phyloP scores from a whole-genome alignment of 2,797 vertebrate species.

The Sebastes reedi region DNA sequence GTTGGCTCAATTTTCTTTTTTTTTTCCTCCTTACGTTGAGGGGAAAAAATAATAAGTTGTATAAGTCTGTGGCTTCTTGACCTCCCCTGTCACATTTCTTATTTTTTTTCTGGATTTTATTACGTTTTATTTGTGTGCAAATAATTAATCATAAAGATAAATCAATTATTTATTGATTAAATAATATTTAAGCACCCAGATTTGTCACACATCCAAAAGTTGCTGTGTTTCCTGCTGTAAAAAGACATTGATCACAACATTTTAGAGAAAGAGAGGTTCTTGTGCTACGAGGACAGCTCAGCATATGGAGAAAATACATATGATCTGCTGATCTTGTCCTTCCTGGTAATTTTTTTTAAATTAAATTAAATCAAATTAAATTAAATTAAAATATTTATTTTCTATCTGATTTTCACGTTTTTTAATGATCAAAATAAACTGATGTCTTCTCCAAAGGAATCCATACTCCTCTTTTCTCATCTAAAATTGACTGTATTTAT shows the following conservation, averaged over 20 bases:
- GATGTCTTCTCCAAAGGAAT: not conserved
- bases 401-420: not conserved
- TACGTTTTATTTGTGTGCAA: too few relatives aligned
- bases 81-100: too few relatives aligned
- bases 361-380: not conserved
- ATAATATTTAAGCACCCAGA: too few relatives aligned
- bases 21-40: too few relatives aligned
- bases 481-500: too few relatives aligned
- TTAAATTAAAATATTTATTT: not conserved
- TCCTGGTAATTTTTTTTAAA: not conserved
- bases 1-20: too few relatives aligned
- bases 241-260: not conserved
- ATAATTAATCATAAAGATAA: not conserved
- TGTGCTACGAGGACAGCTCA: not conserved
- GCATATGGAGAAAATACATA: not conserved
- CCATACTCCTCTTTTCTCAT: too few relatives aligned
- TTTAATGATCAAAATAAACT: not conserved
- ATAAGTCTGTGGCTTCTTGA: too few relatives aligned
- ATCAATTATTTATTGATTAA: not conserved
- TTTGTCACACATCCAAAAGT: not conserved
- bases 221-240: not conserved
- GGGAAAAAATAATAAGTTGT: too few relatives aligned
- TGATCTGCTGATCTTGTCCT: not conserved
- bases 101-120: too few relatives aligned
- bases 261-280: rapidly evolving